phyloP scores from a whole-genome alignment of 2,888 invertebrate species.

The Scaptodrosophila latifasciaeformis region DNA sequence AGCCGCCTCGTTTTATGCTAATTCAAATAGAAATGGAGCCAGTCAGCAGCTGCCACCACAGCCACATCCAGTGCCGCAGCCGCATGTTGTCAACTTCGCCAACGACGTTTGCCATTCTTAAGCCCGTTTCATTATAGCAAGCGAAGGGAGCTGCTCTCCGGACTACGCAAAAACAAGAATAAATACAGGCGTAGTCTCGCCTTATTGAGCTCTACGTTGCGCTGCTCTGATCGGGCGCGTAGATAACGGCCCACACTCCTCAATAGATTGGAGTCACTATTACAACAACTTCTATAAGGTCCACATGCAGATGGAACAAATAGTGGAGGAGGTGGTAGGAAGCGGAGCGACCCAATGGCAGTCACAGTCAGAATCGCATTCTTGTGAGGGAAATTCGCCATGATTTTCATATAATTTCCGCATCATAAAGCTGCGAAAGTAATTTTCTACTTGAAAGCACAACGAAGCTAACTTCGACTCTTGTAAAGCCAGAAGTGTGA shows the following conservation, averaged over 20 bases:
- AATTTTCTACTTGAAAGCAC: conserved; percentile 74
- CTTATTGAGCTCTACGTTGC: conserved; percentile 5
- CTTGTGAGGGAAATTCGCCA: conserved; percentile 69
- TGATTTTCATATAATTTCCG: conserved; percentile 74
- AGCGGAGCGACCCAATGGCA: conserved; percentile 45
- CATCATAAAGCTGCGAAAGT: conserved; percentile 74
- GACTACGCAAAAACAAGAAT: conserved; percentile 9
- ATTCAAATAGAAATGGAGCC: conserved; percentile 68
- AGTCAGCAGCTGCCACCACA: conserved; percentile 60
- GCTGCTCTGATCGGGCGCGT: conserved; percentile 55
- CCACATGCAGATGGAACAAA: neutral
- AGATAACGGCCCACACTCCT: conserved; percentile 41
- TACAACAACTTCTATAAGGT: neutral
- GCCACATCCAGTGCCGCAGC: conserved; percentile 3
- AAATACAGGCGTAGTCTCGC: conserved; percentile 1
- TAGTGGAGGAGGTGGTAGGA: conserved; percentile 5
- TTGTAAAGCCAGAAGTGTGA: conserved; percentile 34
- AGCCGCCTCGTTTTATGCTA: conserved; percentile 66
- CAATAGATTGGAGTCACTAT: neutral
- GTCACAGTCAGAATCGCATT: conserved; percentile 31
- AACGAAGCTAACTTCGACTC: conserved; percentile 26
- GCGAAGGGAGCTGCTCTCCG: conserved; percentile 4
- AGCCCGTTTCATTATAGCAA: conserved; percentile 4
- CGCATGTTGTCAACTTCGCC: conserved; percentile 9
- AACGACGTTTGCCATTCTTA: conserved; percentile 4